Evolutionary conservation across 2,113 vertebrate genomes (phyloP).

Genomic region (Ivindomyrus marchei): DNA sequence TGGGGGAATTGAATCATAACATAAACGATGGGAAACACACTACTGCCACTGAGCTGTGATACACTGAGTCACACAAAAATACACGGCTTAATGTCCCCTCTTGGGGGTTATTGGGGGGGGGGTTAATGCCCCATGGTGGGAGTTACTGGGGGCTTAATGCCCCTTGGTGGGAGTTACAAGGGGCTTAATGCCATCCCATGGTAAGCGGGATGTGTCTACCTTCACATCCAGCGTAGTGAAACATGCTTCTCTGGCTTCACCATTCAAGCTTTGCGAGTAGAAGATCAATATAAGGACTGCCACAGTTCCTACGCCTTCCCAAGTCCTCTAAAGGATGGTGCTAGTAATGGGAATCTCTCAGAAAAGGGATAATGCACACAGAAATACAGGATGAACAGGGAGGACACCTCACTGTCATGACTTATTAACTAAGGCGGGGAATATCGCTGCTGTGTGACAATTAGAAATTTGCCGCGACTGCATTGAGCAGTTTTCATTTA

Average conservation of each 20-base stretch:
- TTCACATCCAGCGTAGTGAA: constrained; percentile 33
- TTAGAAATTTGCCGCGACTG: constrained; percentile 6
- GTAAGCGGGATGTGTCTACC: background rate
- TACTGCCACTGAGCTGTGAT: background rate
- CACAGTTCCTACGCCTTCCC: background rate
- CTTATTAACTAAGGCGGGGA: background rate
- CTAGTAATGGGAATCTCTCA: constrained; percentile 56
- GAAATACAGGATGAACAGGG: constrained; percentile 44
- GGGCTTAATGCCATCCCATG: background rate
- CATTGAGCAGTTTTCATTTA: background rate
- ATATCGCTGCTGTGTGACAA: background rate
- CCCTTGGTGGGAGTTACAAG: background rate
- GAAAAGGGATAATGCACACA: background rate
- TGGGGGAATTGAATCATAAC: constrained; percentile 18
- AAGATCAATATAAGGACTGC: constrained; percentile 2
- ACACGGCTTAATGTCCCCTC: background rate
- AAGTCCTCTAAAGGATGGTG: constrained; percentile 26
- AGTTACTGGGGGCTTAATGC: background rate
- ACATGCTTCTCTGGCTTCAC: constrained; percentile 32
- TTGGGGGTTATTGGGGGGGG: background rate
- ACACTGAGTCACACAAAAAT: background rate
- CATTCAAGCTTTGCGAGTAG: constrained; percentile 43
- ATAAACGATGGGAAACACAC: background rate
- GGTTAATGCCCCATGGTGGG: background rate
- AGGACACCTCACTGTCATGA: constrained; percentile 41